Conservation (phyloP, 1,140 invertebrate species). For the Drosophila fuyamai region DNA sequence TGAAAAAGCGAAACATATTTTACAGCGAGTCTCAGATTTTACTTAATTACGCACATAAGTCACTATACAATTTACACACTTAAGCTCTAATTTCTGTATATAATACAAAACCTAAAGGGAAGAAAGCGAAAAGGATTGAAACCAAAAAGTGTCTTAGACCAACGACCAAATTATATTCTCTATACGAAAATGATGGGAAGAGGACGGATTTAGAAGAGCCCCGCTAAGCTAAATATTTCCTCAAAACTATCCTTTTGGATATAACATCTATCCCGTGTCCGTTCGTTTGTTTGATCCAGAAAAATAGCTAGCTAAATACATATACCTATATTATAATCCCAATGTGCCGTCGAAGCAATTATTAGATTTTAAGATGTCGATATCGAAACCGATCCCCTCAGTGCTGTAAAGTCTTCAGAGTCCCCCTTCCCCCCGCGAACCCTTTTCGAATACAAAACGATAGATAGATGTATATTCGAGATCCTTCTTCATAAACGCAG, state of each 20-base stretch:
- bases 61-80: conserved; percentile 51
- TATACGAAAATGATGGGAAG: conserved; percentile 28
- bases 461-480: conserved; percentile 28
- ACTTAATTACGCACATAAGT: conserved; percentile 82
- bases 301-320: conserved; percentile 36
- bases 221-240: conserved; percentile 38
- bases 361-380: conserved; percentile 67
- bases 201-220: conserved; percentile 17
- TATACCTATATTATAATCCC: conserved; percentile 42
- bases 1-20: conserved; percentile 48
- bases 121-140: conserved; percentile 66
- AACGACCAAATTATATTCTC: conserved; percentile 80
- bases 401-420: conserved; percentile 44
- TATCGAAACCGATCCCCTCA: conserved; percentile 41
- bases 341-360: conserved; percentile 79
- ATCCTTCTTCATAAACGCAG: conserved; percentile 49
- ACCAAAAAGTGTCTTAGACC: conserved; percentile 83
- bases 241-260: conserved; percentile 42
- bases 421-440: neutral
- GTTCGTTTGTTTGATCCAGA: conserved; percentile 34
- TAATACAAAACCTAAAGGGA: conserved; percentile 38
- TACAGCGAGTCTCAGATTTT: conserved; percentile 81
- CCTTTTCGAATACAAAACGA: conserved; percentile 62
- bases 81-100: conserved; percentile 71
- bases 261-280: conserved; percentile 9